Conservation (phyloP, 2,888 invertebrate genomes). For the Sesamia inferens region DNA sequence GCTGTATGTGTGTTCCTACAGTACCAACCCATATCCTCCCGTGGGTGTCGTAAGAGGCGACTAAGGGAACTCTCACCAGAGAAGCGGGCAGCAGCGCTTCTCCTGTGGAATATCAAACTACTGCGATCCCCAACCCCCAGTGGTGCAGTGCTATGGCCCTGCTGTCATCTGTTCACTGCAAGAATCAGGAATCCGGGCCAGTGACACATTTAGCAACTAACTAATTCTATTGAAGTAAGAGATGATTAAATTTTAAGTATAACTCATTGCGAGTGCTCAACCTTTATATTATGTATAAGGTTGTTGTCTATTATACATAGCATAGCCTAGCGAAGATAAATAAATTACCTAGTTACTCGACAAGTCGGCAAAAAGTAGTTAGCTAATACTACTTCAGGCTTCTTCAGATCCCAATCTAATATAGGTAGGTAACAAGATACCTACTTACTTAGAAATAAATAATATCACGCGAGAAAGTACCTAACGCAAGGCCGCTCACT, state of each 20-base stretch:
- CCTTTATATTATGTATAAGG: not conserved
- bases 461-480: conserved; percentile 30
- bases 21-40: no score
- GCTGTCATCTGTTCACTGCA: not conserved
- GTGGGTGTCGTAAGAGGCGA: no score
- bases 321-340: not conserved
- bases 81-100: no score
- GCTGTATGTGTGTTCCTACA: no score
- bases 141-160: not conserved
- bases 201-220: conserved; percentile 11
- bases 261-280: conserved; percentile 13
- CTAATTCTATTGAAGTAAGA: not conserved
- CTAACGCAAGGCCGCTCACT: conserved; percentile 21
- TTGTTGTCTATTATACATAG: not conserved
- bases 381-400: not conserved
- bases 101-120: no score
- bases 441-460: not conserved
- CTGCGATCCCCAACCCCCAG: no score
- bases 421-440: not conserved
- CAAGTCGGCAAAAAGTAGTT: not conserved
- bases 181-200: not conserved
- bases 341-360: not conserved
- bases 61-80: no score
- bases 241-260: not conserved
- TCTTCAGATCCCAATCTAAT: not conserved